phyloP scores from a whole-genome alignment of 2,113 vertebrate genomes.

The Electrona antarctica region DNA sequence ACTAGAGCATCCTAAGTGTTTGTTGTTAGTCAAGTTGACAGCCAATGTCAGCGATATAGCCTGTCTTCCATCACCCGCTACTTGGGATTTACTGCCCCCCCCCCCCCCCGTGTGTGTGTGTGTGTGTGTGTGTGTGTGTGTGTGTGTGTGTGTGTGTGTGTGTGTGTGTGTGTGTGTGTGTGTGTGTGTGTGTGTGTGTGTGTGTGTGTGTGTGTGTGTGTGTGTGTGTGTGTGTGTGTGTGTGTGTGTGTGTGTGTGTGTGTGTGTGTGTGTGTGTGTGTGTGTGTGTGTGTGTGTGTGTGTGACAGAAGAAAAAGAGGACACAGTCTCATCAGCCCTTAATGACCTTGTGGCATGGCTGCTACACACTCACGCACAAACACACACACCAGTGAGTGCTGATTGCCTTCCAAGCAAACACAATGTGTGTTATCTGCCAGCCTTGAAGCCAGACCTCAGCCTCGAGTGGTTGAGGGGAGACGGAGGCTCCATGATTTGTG shows the following conservation, averaged over 20 bases:
- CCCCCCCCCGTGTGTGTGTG: too few relatives aligned
- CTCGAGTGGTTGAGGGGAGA: conserved; percentile 22
- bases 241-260: too few relatives aligned
- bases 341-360: conserved; percentile 22
- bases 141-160: too few relatives aligned
- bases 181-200: too few relatives aligned
- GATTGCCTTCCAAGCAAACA: background rate
- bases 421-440: conserved; percentile 18
- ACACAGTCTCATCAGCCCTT: conserved; percentile 27
- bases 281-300: background rate
- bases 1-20: background rate
- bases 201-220: too few relatives aligned
- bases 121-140: too few relatives aligned
- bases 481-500: conserved; percentile 55
- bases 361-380: conserved; percentile 1
- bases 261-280: too few relatives aligned
- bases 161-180: too few relatives aligned
- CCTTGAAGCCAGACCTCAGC: conserved; percentile 38
- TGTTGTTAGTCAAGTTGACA: background rate
- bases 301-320: background rate
- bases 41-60: background rate
- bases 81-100: background rate
- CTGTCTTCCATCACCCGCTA: background rate
- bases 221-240: too few relatives aligned
- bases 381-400: background rate